Evolutionary conservation across 1,140 invertebrate species (phyloP).

Genomic region (Scaptomyza montana): DNA sequence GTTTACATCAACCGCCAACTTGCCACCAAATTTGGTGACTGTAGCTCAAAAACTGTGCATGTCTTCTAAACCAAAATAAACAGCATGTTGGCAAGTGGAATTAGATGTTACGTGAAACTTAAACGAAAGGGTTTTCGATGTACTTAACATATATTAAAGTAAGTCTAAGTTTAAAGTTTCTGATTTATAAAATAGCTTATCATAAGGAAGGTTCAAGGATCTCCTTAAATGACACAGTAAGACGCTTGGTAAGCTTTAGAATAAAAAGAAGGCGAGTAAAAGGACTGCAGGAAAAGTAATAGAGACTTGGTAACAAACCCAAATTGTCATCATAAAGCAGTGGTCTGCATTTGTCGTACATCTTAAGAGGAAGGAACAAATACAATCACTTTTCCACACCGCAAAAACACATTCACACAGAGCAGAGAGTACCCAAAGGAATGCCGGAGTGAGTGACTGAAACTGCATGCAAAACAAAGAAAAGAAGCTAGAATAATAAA

Average conservation of each 20-base stretch:
- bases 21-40: no score
- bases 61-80: no score
- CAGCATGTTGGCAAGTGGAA: no score
- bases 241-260: neutral
- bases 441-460: conserved; percentile 13
- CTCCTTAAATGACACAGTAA: conserved; percentile 17
- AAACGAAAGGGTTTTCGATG: no score
- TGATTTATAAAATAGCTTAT: neutral
- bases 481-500: conserved; percentile 46
- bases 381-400: conserved; percentile 41
- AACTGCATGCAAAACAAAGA: conserved; percentile 54
- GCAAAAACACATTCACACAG: conserved; percentile 1
- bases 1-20: no score
- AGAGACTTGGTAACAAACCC: conserved; percentile 48
- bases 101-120: no score
- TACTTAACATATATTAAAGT: neutral
- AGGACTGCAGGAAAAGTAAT: conserved; percentile 49
- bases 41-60: no score
- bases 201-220: conserved; percentile 13
- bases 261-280: conserved; percentile 23
- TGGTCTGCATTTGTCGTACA: conserved; percentile 33
- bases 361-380: conserved; percentile 31
- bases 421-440: neutral
- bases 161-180: neutral
- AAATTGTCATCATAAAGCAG: conserved; percentile 56